A percentile compares a stretch with the other conserved stretches of the same genome.
These are phyloP conservation scores for Cairina moschata DNA, from an alignment of 2,113 vertebrate species.

Conservation along the genomic window DNA sequence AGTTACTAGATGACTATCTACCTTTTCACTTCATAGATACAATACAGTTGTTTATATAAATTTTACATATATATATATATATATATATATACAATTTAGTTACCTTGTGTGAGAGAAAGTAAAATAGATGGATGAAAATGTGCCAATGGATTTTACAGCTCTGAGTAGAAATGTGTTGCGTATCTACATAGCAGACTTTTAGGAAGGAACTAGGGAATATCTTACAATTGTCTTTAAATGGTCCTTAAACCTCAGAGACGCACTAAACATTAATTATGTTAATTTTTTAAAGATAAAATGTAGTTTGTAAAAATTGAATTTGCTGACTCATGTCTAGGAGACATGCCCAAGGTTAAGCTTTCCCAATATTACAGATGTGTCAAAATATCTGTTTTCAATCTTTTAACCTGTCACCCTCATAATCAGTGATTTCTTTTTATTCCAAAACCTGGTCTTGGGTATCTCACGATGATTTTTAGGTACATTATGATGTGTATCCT, in stretches of 20 bases:
- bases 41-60: background rate
- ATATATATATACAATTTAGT: background rate
- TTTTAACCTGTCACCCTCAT: background rate
- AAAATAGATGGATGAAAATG: background rate
- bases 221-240: background rate
- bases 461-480: background rate
- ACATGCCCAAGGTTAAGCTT: fast-evolving
- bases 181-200: background rate
- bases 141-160: background rate
- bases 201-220: background rate
- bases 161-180: fast-evolving
- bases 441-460: background rate
- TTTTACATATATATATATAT: no score
- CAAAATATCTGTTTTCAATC: background rate
- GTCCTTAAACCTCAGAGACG: background rate
- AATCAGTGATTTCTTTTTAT: background rate
- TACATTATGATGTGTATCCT: background rate
- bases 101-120: background rate
- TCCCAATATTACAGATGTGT: background rate
- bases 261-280: background rate
- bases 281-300: background rate
- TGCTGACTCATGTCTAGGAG: background rate
- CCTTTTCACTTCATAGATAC: background rate
- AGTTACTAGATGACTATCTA: background rate
- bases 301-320: background rate